Evolutionary conservation across 2,113 vertebrate species (phyloP), one percentile per base, ranked within the genome.

Genomic region (Entelurus aequoreus): DNA sequence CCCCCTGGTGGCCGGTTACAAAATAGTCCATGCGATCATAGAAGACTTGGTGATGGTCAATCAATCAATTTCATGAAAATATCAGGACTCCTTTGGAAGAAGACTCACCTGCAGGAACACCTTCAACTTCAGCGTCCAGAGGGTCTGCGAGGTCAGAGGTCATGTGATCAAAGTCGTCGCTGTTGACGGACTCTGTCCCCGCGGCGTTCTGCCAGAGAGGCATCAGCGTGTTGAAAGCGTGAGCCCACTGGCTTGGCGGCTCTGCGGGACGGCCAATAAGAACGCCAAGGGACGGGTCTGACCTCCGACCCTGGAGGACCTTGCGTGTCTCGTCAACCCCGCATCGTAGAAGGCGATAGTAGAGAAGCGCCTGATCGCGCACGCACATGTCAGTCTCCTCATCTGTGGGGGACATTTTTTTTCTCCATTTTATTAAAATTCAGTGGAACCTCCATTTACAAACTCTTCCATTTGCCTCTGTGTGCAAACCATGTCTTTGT

Each of bases 311-410:
- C 14, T 92, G 92, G 16, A 98, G 82, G 47, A 97, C 82, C 16
- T 66, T 74, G 8, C 84, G 88, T 6, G 90, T 92, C 47, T 94
- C 86, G 36, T 94, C 90, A 54, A 92, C 76, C 14, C 94, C 94
- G 44, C 87, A 71, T 63, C 91, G 91, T 78, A 98, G 84, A 19
- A 98, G 92, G 68, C 93, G 91, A 60, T 97, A 96, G 84, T 93
- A 98, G 81, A 98, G 92, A n/a, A 97, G 81, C 0, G 93, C 94
- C 8, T 93, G 94, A 84, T 98, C 95, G 0, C 90, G 90, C 3
- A 99, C 92, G 0, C 91, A 93, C 94, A 97, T 93, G 62, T 98
- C 90, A 12, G 81, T 90, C 83, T 98, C 93, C 84, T 98, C 96
- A 82, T 97, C 96, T 98, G 88, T 36, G 47, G 77, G 10, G 82